Evolutionary conservation across 2,888 invertebrate genomes (phyloP).

Genomic region (Trypoxylon attenuatum): DNA sequence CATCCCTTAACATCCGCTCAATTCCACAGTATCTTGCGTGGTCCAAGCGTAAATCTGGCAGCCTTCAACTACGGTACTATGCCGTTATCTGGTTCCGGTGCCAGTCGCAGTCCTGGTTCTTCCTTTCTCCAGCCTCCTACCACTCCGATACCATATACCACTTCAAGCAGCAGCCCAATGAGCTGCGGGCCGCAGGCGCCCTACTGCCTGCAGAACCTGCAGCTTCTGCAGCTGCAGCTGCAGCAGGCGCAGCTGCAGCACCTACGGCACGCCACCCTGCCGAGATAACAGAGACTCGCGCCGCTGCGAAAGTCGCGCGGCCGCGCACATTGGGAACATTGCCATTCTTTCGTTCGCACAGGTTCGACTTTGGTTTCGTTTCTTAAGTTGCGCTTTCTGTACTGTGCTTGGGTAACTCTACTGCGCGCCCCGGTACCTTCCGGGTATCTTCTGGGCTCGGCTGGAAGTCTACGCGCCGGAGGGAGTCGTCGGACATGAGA

Average conservation of each 20-base stretch:
- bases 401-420: background rate
- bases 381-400: slow-evolving; percentile 16
- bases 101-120: slow-evolving; percentile 18
- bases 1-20: slow-evolving; percentile 68
- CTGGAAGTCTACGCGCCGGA: too few relatives aligned
- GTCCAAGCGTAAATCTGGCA: slow-evolving; percentile 26
- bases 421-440: too few relatives aligned
- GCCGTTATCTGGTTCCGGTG: slow-evolving; percentile 3
- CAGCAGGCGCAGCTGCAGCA: slow-evolving; percentile 65
- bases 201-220: slow-evolving; percentile 57
- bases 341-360: slow-evolving; percentile 55
- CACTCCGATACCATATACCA: slow-evolving; percentile 45
- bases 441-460: too few relatives aligned
- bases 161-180: background rate
- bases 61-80: slow-evolving; percentile 28
- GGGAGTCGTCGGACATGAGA: too few relatives aligned
- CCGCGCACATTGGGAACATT: slow-evolving; percentile 34
- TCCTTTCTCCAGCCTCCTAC: slow-evolving; percentile 53
- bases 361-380: slow-evolving; percentile 66
- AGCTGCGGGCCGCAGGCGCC: slow-evolving; percentile 46
- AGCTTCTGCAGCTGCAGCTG: slow-evolving; percentile 58
- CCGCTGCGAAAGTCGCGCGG: slow-evolving; percentile 7
- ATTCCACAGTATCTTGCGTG: slow-evolving; percentile 62
- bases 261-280: slow-evolving; percentile 64
- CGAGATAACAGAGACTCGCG: slow-evolving; percentile 63